phyloP scores from a whole-genome alignment of 2,113 vertebrate species.

The Pteropus alecto region DNA sequence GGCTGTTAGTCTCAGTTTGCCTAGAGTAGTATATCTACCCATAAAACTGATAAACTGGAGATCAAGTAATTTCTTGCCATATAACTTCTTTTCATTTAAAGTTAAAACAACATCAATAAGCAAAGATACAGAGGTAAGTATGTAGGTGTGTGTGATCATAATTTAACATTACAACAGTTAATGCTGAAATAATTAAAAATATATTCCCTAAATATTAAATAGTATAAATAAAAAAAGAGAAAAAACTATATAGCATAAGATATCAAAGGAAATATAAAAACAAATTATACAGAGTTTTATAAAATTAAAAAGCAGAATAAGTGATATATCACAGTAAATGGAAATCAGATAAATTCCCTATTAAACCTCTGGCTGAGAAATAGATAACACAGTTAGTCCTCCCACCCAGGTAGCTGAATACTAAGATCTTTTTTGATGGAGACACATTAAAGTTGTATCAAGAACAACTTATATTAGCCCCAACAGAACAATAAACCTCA shows the following conservation, averaged over 20 bases:
- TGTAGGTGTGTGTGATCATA: neutral
- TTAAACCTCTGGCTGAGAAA: neutral
- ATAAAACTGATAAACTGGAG: neutral
- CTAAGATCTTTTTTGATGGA: neutral
- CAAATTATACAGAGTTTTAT: neutral
- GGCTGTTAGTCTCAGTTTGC: neutral
- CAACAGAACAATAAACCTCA: neutral
- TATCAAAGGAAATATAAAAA: slow-evolving; percentile 22
- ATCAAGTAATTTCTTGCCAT: neutral
- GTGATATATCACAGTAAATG: neutral
- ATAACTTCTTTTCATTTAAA: slow-evolving; percentile 6
- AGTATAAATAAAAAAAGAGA: neutral
- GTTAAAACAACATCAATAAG: neutral
- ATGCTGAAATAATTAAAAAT: neutral
- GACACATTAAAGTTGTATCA: neutral
- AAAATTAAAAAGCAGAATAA: slow-evolving; percentile 1
- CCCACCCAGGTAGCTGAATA: neutral
- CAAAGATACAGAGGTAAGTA: neutral
- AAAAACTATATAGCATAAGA: neutral
- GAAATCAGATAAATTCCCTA: neutral
- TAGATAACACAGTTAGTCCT: neutral
- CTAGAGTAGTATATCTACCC: neutral
- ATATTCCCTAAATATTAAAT: neutral
- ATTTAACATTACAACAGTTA: neutral
- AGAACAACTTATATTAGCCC: neutral